Percentiles rank a stretch among this genome's conserved stretches.
Evolutionary conservation across 2,113 vertebrate species (phyloP).

Genomic region (Jacana jacana): DNA sequence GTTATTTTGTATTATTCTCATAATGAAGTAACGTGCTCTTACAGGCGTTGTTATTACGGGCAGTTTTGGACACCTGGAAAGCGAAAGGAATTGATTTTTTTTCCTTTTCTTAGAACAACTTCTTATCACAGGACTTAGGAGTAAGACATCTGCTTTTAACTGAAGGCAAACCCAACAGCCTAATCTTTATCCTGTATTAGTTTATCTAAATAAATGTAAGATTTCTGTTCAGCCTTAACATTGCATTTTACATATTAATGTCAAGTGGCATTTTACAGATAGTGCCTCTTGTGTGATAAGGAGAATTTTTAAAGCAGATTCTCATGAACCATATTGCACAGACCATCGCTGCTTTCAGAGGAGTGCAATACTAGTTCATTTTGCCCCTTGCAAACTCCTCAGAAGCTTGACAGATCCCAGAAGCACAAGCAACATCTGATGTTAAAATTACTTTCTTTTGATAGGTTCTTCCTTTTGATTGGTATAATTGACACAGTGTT

Average conservation of each 20-base stretch:
- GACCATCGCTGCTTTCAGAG: not conserved
- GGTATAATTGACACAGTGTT: not conserved
- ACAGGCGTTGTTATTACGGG: not conserved
- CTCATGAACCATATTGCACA: not conserved
- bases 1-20: not conserved
- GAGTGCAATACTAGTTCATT: not conserved
- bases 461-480: not conserved
- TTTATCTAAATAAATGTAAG: not conserved
- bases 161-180: not conserved
- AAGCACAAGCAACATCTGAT: not conserved
- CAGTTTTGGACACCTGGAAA: not conserved
- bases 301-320: not conserved
- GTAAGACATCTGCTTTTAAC: not conserved
- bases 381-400: not conserved
- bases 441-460: not conserved
- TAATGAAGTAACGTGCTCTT: not conserved
- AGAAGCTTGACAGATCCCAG: not conserved
- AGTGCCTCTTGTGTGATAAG: not conserved
- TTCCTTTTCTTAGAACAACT: not conserved
- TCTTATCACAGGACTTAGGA: not conserved
- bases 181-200: not conserved
- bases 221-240: not conserved
- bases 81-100: not conserved
- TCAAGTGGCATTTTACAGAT: not conserved
- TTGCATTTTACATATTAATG: not conserved